Percentiles rank a stretch among this genome's conserved stretches.
Conservation (phyloP, 2,888 invertebrate genomes). For the Melikaiella ostensackeni region DNA sequence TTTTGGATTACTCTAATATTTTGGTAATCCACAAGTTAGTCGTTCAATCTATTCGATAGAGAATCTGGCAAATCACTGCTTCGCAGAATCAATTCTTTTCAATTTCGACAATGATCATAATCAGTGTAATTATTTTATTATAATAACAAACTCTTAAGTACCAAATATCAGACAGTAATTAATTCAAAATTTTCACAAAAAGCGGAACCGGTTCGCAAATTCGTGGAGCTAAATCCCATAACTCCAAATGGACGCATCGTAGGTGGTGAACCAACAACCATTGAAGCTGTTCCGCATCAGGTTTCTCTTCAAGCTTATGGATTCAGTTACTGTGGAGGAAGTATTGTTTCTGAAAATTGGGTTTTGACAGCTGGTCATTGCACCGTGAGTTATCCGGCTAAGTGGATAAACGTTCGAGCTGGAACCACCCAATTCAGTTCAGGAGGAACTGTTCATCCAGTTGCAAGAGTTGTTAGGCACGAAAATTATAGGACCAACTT, state of each 20-base stretch:
- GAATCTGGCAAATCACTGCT: no score
- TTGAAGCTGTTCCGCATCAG: constrained; percentile 78
- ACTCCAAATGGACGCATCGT: constrained; percentile 75
- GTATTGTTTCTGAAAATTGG: constrained; percentile 78
- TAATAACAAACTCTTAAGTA: no score
- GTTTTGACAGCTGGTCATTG: constrained; percentile 82
- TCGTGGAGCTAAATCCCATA: constrained; percentile 6
- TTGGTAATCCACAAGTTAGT: no score
- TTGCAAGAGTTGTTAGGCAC: constrained; percentile 77
- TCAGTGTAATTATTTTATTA: no score
- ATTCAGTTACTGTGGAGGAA: constrained; percentile 80
- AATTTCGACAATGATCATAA: no score
- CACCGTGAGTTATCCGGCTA: constrained; percentile 68
- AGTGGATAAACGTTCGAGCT: constrained; percentile 72
- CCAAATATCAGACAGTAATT: no score
- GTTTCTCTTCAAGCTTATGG: constrained; percentile 77
- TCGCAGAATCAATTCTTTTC: no score
- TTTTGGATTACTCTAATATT: no score
- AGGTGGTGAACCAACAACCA: constrained; percentile 78
- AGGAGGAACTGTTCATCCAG: constrained; percentile 79
- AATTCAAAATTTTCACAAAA: no score
- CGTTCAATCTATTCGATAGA: no score
- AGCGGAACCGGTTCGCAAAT: constrained; percentile 15
- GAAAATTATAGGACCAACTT: constrained; percentile 77
- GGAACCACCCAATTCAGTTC: constrained; percentile 75